These are phyloP conservation scores for Acrobasis consociella DNA, from an alignment of 2,888 invertebrate genomes.

Conservation along the genomic window DNA sequence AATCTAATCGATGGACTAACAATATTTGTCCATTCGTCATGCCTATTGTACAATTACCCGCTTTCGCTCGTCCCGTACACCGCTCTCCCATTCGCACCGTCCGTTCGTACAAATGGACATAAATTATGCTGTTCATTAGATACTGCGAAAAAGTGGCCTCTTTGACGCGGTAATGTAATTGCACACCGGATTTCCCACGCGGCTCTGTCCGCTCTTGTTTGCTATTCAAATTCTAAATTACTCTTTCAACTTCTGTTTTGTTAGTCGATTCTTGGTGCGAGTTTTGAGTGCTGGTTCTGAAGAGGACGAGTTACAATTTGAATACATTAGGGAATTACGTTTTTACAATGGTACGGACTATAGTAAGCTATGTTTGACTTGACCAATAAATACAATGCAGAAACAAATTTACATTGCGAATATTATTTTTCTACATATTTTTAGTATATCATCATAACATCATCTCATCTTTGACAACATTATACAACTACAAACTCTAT, in stretches of 20 bases:
- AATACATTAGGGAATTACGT: background rate
- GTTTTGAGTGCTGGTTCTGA: background rate
- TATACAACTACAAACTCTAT: background rate
- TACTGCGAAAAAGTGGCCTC: slow-evolving; percentile 53
- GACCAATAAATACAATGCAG: too few species aligned
- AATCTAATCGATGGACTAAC: too few species aligned
- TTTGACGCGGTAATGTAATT: slow-evolving; percentile 58
- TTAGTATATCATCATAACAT: too few species aligned
- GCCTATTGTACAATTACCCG: background rate
- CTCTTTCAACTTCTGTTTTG: slow-evolving; percentile 5
- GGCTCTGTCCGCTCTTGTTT: slow-evolving; percentile 18
- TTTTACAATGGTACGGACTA: too few species aligned
- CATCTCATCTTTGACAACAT: too few species aligned
- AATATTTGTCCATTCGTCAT: too few species aligned
- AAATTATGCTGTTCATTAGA: slow-evolving; percentile 64
- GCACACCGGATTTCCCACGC: slow-evolving; percentile 33
- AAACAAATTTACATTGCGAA: too few species aligned
- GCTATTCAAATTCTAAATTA: slow-evolving; percentile 20
- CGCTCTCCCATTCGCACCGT: slow-evolving; percentile 22
- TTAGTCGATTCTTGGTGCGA: slow-evolving; percentile 4
- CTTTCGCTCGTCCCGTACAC: slow-evolving; percentile 21
- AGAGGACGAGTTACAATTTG: background rate
- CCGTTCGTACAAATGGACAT: slow-evolving; percentile 54
- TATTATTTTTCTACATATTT: too few species aligned
- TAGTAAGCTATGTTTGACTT: too few species aligned